These are phyloP conservation scores for Microtus pennsylvanicus DNA, from an alignment of 2,113 vertebrate species.

Conservation along the genomic window DNA sequence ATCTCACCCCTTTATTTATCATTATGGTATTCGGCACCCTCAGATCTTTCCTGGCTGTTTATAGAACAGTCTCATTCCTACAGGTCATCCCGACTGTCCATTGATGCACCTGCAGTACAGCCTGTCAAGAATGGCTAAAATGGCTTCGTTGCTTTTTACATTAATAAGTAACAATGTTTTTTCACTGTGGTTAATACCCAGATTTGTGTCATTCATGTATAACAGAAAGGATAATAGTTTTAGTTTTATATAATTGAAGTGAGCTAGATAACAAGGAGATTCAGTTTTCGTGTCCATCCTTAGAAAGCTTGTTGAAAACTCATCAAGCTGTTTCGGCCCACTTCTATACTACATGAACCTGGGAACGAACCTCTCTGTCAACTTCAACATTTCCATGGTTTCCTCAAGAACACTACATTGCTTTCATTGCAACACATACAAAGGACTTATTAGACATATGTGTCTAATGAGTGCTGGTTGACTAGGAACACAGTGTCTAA, in stretches of 20 bases:
- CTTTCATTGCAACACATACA: background rate
- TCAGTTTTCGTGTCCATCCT: background rate
- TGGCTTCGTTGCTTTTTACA: background rate
- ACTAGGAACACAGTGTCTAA: background rate
- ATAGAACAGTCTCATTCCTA: background rate
- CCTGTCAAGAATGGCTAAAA: background rate
- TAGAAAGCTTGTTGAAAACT: constrained; percentile 6
- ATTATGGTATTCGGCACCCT: background rate
- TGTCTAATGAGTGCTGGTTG: background rate
- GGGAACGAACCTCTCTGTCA: background rate
- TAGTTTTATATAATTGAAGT: background rate
- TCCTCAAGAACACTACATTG: background rate
- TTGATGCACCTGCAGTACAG: background rate
- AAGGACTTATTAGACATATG: background rate
- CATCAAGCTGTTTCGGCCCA: background rate
- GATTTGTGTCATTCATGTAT: background rate
- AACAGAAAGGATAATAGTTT: background rate
- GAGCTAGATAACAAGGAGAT: background rate
- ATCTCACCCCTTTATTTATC: background rate
- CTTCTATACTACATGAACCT: background rate
- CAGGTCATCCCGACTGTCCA: background rate
- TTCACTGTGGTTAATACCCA: background rate
- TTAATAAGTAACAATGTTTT: background rate
- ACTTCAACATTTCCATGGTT: background rate
- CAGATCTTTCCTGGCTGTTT: background rate